These are phyloP conservation scores for Philaethria dido DNA, from an alignment of 2,888 invertebrate species.

Conservation along the genomic window DNA sequence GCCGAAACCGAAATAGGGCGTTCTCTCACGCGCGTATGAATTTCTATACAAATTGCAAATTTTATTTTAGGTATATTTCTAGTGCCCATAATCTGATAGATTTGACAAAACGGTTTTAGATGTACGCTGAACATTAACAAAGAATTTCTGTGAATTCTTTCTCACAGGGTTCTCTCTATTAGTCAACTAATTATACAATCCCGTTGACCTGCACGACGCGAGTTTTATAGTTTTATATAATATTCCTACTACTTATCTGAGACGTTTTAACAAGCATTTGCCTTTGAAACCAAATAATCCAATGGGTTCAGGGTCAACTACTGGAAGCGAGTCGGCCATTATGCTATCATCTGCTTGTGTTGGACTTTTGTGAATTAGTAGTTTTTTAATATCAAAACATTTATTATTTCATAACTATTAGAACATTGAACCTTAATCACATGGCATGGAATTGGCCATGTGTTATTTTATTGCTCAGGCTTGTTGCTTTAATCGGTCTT, in stretches of 20 bases:
- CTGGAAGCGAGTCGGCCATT: conserved; percentile 55
- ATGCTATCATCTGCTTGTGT: conserved; percentile 56
- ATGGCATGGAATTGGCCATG: conserved; percentile 56
- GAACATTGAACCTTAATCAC: conserved; percentile 58
- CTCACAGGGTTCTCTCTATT: conserved; percentile 26
- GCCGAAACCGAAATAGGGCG: conserved; percentile 62
- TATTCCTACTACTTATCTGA: conserved; percentile 55
- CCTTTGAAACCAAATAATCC: conserved; percentile 67
- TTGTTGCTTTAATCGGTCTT: conserved; percentile 4
- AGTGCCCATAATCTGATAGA: neutral
- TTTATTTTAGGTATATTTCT: conserved; percentile 7
- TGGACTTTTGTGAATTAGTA: conserved; percentile 43
- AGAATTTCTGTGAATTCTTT: neutral
- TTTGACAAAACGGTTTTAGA: neutral
- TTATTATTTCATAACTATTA: conserved; percentile 41
- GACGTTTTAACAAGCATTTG: conserved; percentile 71
- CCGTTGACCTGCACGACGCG: conserved; percentile 39
- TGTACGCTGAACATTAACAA: conserved; percentile 40
- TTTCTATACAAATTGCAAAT: conserved; percentile 51
- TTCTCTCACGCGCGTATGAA: conserved; percentile 48
- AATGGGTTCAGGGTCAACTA: conserved; percentile 67
- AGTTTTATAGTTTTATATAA: conserved; percentile 23
- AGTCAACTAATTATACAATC: conserved; percentile 40
- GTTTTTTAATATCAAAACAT: conserved; percentile 32
- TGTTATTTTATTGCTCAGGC: conserved; percentile 42